Conservation (phyloP, 2,888 invertebrate genomes). For the Metopia argyrocephala region DNA sequence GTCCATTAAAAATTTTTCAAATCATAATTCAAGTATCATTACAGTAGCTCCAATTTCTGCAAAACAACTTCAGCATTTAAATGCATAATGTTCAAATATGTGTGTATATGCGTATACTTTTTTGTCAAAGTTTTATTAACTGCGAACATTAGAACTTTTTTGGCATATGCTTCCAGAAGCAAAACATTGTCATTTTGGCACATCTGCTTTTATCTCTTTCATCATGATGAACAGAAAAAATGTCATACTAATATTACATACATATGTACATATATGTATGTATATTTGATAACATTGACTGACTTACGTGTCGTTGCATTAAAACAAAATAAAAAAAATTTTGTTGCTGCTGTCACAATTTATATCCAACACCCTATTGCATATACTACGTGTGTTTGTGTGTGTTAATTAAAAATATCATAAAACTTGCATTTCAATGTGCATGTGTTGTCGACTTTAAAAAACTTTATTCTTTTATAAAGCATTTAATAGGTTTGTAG, state of each 20-base stretch:
- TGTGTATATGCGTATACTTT: background rate
- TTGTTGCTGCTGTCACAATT: constrained; percentile 45
- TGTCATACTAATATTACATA: too few species aligned
- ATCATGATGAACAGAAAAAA: background rate
- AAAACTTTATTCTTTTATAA: constrained; percentile 24
- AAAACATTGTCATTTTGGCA: background rate
- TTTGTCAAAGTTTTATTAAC: background rate
- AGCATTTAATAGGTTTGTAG: constrained; percentile 50
- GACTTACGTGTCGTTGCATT: constrained; percentile 49
- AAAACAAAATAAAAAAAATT: constrained; percentile 27
- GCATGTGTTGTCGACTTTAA: constrained; percentile 1
- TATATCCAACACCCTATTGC: constrained; percentile 24
- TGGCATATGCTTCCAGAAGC: background rate
- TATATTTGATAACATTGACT: constrained; percentile 41
- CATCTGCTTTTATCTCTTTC: constrained; percentile 16
- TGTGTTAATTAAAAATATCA: background rate
- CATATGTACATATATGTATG: background rate
- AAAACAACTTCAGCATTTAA: too few species aligned
- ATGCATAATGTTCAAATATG: too few species aligned
- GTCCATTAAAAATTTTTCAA: too few species aligned
- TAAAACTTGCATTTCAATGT: constrained; percentile 32
- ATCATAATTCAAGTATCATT: too few species aligned
- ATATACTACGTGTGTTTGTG: background rate
- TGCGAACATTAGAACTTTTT: background rate
- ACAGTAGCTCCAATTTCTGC: too few species aligned